Conservation (phyloP, 1,140 invertebrate species). For the Cherax quadricarinatus region DNA sequence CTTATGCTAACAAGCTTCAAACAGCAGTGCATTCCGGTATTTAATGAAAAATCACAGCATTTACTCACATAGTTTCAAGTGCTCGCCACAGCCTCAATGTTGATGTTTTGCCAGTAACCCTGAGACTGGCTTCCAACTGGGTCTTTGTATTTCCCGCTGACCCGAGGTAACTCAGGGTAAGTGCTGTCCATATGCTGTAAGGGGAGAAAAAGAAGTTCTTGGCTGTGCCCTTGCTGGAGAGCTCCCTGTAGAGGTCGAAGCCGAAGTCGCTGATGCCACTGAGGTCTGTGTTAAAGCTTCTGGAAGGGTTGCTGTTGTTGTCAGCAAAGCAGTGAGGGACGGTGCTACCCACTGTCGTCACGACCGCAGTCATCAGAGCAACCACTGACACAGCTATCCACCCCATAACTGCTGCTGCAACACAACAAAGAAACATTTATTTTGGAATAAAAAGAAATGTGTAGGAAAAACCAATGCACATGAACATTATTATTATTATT, state of each 20-base stretch:
- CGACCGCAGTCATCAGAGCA: not conserved
- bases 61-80: slow-evolving; percentile 66
- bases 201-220: slow-evolving; percentile 91
- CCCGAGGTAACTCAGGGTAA: slow-evolving; percentile 88
- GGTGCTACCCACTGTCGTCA: not conserved
- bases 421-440: too few relatives aligned
- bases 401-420: not conserved
- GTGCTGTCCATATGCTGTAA: slow-evolving; percentile 87
- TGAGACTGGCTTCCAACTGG: not conserved
- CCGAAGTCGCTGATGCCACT: slow-evolving; percentile 47
- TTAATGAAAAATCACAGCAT: too few relatives aligned
- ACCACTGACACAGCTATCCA: not conserved
- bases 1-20: too few relatives aligned
- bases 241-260: slow-evolving; percentile 42
- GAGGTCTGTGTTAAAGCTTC: slow-evolving; percentile 13
- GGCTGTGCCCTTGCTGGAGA: slow-evolving; percentile 36
- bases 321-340: not conserved
- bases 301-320: not conserved
- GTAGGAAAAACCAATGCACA: too few relatives aligned
- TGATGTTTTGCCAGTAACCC: slow-evolving; percentile 43
- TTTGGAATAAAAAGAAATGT: too few relatives aligned
- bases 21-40: too few relatives aligned
- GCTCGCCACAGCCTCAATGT: slow-evolving; percentile 56
- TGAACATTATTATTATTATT: too few relatives aligned
- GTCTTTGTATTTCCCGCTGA: slow-evolving; percentile 81